A percentile compares a stretch with the other conserved stretches of the same genome.
Conservation (phyloP, 2,888 invertebrate genomes). For the Caenorhabditis sp. region DNA sequence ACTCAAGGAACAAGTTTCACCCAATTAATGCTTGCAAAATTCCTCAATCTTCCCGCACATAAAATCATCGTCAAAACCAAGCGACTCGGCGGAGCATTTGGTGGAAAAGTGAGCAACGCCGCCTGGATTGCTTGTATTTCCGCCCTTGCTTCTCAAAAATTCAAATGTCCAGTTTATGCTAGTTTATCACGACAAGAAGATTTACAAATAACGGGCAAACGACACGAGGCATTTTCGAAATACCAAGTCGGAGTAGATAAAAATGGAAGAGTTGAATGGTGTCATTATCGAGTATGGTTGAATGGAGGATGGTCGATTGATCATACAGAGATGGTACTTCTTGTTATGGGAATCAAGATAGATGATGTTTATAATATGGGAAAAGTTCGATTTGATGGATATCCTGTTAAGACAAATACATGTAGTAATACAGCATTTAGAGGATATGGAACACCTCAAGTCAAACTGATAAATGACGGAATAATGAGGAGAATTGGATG, state of each 20-base stretch:
- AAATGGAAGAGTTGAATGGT: constrained; percentile 81
- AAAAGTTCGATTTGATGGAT: constrained; percentile 78
- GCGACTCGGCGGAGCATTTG: constrained; percentile 62
- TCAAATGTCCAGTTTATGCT: constrained; percentile 80
- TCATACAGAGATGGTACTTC: constrained; percentile 76
- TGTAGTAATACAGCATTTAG: constrained; percentile 86
- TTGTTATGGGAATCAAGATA: constrained; percentile 28
- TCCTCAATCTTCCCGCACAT: constrained; percentile 46
- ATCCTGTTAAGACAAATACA: constrained; percentile 83
- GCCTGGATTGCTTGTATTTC: constrained; percentile 35
- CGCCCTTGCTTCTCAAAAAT: constrained; percentile 34
- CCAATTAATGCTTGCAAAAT: constrained; percentile 43
- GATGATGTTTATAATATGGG: constrained; percentile 78
- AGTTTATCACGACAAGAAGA: constrained; percentile 92
- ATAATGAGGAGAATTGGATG: constrained; percentile 82
- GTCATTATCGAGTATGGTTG: constrained; percentile 80
- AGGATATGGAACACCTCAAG: constrained; percentile 90
- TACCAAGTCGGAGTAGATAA: constrained; percentile 77
- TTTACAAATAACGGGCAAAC: constrained; percentile 85
- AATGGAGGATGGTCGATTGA: constrained; percentile 87
- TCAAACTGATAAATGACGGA: constrained; percentile 84
- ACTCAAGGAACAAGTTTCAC: constrained; percentile 76
- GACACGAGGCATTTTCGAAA: constrained; percentile 86
- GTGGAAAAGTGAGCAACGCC: constrained; percentile 54
- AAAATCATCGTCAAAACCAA: constrained; percentile 58